Conservation (phyloP, 2,888 invertebrate species). For the Limnephilus rhombicus region DNA sequence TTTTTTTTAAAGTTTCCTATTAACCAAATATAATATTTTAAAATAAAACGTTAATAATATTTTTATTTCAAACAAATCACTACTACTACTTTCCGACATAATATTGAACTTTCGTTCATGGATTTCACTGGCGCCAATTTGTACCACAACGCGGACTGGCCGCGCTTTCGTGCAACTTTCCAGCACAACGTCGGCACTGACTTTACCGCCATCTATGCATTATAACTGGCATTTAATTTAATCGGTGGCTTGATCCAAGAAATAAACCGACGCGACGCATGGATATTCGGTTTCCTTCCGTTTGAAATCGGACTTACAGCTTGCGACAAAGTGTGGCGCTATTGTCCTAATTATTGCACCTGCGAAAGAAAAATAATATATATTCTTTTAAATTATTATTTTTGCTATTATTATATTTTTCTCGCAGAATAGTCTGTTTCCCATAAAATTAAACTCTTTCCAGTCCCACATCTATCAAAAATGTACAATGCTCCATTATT, state of each 20-base stretch:
- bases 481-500: too few species aligned
- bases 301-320: slow-evolving; percentile 92
- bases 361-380: slow-evolving; percentile 71
- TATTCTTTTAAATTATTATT: too few species aligned
- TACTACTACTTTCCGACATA: too few species aligned
- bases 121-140: slow-evolving; percentile 80
- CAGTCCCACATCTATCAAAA: too few species aligned
- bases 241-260: slow-evolving; percentile 84
- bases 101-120: too few species aligned
- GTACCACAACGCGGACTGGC: slow-evolving; percentile 85
- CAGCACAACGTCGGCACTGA: slow-evolving; percentile 86
- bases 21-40: too few species aligned
- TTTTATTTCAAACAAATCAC: too few species aligned
- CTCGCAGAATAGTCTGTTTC: too few species aligned
- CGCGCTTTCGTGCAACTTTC: slow-evolving; percentile 87
- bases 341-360: slow-evolving; percentile 88
- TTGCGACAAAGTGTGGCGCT: slow-evolving; percentile 89
- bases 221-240: slow-evolving; percentile 77
- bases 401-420: too few species aligned
- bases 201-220: slow-evolving; percentile 72
- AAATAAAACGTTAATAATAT: too few species aligned
- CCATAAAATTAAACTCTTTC: too few species aligned
- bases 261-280: slow-evolving; percentile 84
- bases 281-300: slow-evolving; percentile 81
- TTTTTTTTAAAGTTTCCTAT: too few species aligned